phyloP scores from a whole-genome alignment of 2,113 vertebrate genomes.

The Sylvietta virens region DNA sequence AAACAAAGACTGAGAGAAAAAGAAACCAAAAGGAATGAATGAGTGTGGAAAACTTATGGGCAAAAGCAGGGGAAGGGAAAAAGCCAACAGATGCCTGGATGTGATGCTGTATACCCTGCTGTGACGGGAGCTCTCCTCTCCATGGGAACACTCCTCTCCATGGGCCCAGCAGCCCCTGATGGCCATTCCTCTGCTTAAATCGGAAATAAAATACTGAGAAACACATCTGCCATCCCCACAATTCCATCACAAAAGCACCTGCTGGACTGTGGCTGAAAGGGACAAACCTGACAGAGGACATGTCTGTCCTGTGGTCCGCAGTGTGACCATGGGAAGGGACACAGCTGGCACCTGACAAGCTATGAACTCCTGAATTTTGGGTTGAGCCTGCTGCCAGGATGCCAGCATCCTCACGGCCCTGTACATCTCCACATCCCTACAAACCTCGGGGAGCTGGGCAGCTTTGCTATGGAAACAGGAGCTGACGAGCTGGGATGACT shows the following conservation, averaged over 20 bases:
- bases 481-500: neutral
- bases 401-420: neutral
- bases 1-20: neutral
- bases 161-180: neutral
- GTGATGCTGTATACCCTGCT: rapidly evolving
- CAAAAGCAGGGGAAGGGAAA: neutral
- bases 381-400: neutral
- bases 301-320: no score
- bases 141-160: neutral
- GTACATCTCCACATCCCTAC: neutral
- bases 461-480: neutral
- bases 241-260: neutral
- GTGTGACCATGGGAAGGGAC: neutral
- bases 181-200: neutral
- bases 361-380: neutral
- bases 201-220: neutral
- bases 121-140: neutral
- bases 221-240: neutral
- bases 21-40: neutral
- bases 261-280: neutral
- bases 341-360: neutral
- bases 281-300: neutral
- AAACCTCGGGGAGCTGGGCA: neutral
- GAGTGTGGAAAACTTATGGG: neutral
- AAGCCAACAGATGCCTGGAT: neutral